Evolutionary conservation across 1,140 invertebrate genomes (phyloP).

Genomic region (Eupristina koningsbergeri): DNA sequence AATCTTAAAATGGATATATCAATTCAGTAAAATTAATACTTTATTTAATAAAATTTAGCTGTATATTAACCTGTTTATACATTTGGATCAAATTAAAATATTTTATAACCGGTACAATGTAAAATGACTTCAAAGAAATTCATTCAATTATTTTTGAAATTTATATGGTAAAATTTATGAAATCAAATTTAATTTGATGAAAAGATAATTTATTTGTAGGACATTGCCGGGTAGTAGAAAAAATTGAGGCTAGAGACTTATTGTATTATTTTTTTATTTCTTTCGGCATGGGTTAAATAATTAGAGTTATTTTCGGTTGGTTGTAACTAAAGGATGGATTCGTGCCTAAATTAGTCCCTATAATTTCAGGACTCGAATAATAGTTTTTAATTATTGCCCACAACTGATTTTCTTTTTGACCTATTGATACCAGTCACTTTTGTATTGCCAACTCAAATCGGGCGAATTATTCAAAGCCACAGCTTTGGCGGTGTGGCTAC

Average conservation of each 20-base stretch:
- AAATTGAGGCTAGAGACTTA: not conserved
- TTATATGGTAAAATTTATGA: too few species aligned
- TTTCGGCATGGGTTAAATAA: not conserved
- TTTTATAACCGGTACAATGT: too few species aligned
- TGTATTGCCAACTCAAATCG: constrained; percentile 39
- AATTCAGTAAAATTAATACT: too few species aligned
- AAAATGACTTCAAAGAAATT: too few species aligned
- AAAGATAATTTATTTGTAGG: not conserved
- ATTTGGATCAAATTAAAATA: too few species aligned
- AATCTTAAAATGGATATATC: too few species aligned
- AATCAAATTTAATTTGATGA: not conserved
- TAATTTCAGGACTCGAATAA: not conserved
- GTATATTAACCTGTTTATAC: too few species aligned
- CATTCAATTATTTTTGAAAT: not conserved
- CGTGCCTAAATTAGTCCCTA: not conserved
- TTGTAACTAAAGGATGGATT: not conserved
- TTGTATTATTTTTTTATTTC: not conserved
- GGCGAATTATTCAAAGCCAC: constrained; percentile 39
- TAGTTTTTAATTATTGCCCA: not conserved
- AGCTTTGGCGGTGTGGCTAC: not conserved
- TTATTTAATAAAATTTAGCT: too few species aligned
- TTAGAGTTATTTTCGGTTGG: not conserved
- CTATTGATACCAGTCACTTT: constrained; percentile 34
- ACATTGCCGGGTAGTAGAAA: not conserved
- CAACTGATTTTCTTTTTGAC: not conserved